Percentiles rank a stretch among this genome's conserved stretches.
Evolutionary conservation across 2,113 vertebrate species (phyloP).

Genomic region (Zapus hudsonius): DNA sequence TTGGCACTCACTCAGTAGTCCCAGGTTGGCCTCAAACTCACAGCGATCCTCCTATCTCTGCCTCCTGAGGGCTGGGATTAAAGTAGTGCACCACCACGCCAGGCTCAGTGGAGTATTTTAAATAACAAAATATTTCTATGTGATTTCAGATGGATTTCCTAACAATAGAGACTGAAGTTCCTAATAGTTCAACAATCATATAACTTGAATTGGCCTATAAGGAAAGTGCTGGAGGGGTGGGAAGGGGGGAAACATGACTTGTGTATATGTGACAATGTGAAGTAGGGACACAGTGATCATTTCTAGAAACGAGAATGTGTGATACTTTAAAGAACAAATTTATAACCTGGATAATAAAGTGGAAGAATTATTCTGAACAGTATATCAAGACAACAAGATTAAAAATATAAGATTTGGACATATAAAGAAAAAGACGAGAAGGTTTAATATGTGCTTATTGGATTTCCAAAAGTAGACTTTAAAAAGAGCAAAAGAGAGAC

Average conservation of each 20-base stretch:
- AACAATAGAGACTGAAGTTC: neutral
- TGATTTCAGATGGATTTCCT: neutral
- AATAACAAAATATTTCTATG: conserved; percentile 13
- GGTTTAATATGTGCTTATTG: neutral
- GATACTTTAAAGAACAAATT: neutral
- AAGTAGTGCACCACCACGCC: too few relatives aligned
- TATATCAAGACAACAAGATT: neutral
- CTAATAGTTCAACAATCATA: neutral
- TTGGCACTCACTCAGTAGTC: too few relatives aligned
- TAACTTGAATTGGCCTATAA: neutral
- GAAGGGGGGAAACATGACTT: neutral
- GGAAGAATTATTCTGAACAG: conserved; percentile 15
- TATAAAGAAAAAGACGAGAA: neutral
- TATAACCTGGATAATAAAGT: neutral
- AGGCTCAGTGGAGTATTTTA: neutral
- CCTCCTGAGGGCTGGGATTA: too few relatives aligned
- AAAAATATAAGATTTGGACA: neutral
- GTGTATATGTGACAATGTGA: neutral
- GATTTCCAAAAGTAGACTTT: conserved; percentile 8
- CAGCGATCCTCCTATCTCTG: too few relatives aligned
- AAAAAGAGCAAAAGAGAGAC: neutral
- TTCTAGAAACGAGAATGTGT: conserved; percentile 19
- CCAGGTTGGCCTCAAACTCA: too few relatives aligned
- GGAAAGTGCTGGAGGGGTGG: neutral
- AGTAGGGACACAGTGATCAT: neutral